A percentile compares a stretch with the other conserved stretches of the same genome.
Conservation (phyloP, 2,113 vertebrate species). For the Camelus dromedarius region DNA sequence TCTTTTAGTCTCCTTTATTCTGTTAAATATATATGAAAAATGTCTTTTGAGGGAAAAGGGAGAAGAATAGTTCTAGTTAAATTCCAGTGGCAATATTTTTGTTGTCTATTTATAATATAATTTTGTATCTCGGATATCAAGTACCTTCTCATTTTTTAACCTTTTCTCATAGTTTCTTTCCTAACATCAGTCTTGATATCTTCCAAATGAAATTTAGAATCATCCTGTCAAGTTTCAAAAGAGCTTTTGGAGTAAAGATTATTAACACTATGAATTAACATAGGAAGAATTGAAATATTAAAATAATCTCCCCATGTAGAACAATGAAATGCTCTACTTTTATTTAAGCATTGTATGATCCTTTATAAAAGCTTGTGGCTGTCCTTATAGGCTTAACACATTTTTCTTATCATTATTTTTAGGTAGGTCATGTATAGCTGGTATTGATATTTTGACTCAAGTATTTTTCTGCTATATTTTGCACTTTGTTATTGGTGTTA, state of each 20-base stretch:
- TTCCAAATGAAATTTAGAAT: background rate
- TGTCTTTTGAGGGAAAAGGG: background rate
- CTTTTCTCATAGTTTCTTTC: background rate
- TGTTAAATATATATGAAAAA: background rate
- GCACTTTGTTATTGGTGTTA: background rate
- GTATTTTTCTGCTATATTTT: background rate
- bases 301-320: background rate
- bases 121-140: background rate
- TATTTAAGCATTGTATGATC: background rate
- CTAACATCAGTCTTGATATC: background rate
- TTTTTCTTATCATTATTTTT: background rate
- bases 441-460: background rate
- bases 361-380: background rate
- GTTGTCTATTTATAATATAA: background rate
- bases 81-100: background rate
- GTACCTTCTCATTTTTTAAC: background rate
- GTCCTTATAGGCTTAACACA: background rate
- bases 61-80: background rate
- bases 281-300: background rate
- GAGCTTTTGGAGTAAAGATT: background rate
- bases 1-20: background rate
- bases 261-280: background rate
- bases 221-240: background rate
- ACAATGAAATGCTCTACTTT: background rate
- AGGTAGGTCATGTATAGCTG: background rate